Evolutionary conservation across 2,113 vertebrate species (phyloP), one percentile per base, ranked within the genome.

Genomic region (Ginglymostoma cirratum): DNA sequence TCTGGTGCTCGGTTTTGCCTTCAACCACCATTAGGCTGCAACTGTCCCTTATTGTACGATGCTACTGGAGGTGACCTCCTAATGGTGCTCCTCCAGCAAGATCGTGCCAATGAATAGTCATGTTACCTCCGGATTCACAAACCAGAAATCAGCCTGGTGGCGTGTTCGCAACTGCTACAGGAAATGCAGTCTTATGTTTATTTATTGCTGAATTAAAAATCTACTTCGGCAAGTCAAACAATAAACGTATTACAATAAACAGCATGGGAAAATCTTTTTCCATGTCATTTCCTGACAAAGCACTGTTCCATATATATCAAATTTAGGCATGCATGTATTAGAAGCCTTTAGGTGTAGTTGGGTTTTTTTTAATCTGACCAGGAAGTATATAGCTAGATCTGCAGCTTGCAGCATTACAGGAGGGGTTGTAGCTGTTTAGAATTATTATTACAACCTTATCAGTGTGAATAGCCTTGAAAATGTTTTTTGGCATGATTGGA

Each of bases 381-480:
- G 94, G 69, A 95, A 95, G 42, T 76, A 52, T 42, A 95, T 95
- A 69, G 27, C 69, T 52, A 24, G 67, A 19, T 48, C 87, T 90
- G 87, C 48, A 90, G 27, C 52, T 52, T 90, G 52, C 87, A 90
- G 87, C 23, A 72, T 72, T 42, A 72, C 67, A 34, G 24, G 12
- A 95, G 70, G 42, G 5, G 34, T 48, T 95, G 45, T 48, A 76
- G 72, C 94, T 72, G 27, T 24, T 76, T 52, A 66, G 67, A 72
- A 72, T 42, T 76, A 72, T 72, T 95, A 72, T 72, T 72, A 52
- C 69, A 95, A 52, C 15, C 66, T 70, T 94, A 94, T 94, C 66
- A 94, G 66, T 45, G 24, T 94, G 38, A 94, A 72, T 70, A 94
- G 93, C 93, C 69, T 95, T 95, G 42, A 95, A 45, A 30, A 27